Conservation (phyloP, 2,113 vertebrate genomes). For the Ahaetulla prasina region DNA sequence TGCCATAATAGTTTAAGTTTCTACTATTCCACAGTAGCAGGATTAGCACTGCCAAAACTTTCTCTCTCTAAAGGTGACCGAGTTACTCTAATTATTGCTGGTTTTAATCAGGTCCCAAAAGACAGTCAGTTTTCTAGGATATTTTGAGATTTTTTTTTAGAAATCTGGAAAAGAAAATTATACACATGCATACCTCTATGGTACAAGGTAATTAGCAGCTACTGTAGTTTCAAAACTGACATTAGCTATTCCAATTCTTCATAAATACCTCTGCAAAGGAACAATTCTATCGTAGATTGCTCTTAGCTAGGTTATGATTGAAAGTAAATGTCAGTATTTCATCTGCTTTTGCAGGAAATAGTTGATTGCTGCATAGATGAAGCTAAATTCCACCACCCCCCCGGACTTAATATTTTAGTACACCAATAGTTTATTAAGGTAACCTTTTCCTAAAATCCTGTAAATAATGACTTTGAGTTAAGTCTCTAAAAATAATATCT, state of each 20-base stretch:
- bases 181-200: neutral
- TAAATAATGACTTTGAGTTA: neutral
- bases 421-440: neutral
- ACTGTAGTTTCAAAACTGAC: constrained; percentile 2
- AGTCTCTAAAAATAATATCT: neutral
- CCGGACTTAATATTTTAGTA: neutral
- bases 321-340: neutral
- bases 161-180: neutral
- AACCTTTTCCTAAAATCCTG: constrained; percentile 20
- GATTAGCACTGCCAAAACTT: neutral
- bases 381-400: neutral
- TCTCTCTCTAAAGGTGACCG: constrained; percentile 8
- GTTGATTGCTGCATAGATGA: neutral
- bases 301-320: neutral
- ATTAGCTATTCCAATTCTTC: neutral
- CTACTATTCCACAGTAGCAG: neutral
- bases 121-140: neutral
- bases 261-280: neutral
- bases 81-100: neutral
- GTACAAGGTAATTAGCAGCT: constrained; percentile 16
- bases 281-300: neutral
- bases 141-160: constrained; percentile 5
- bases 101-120: neutral
- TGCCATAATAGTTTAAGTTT: neutral
- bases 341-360: neutral